Percentiles rank a stretch among this genome's conserved stretches.
Conservation (phyloP, 2,888 invertebrate species). For the Atrina japonica region DNA sequence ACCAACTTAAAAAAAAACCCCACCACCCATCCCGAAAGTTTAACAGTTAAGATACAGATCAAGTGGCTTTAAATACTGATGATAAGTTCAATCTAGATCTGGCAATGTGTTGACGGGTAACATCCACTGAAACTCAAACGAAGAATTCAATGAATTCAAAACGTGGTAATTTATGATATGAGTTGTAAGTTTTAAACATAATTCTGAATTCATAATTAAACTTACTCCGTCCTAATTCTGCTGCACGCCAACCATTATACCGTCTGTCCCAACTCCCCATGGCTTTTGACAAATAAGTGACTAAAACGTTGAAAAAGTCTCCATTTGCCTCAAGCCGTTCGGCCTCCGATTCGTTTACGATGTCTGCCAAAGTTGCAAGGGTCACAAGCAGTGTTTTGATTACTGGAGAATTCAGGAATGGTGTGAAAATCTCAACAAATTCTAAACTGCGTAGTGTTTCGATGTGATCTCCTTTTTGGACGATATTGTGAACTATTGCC, state of each 20-base stretch:
- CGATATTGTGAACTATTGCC: slow-evolving; percentile 46
- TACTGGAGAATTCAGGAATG: slow-evolving; percentile 47
- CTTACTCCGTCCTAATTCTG: slow-evolving; percentile 52
- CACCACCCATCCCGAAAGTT: too few relatives aligned
- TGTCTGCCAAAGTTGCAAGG: slow-evolving; percentile 56
- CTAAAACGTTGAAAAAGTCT: slow-evolving; percentile 46
- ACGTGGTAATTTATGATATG: too few relatives aligned
- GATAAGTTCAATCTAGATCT: too few relatives aligned
- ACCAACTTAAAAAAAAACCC: too few relatives aligned
- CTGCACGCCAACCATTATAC: slow-evolving; percentile 49
- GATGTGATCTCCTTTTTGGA: slow-evolving; percentile 32
- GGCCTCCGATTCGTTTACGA: slow-evolving; percentile 61
- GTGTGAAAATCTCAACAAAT: slow-evolving; percentile 43
- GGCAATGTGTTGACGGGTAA: too few relatives aligned
- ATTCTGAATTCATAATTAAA: too few relatives aligned
- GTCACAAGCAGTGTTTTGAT: slow-evolving; percentile 47
- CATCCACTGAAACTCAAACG: too few relatives aligned
- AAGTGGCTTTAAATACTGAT: too few relatives aligned
- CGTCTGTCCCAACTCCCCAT: slow-evolving; percentile 23
- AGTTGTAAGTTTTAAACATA: too few relatives aligned
- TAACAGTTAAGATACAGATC: too few relatives aligned
- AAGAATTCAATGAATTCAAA: too few relatives aligned
- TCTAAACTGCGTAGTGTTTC: slow-evolving; percentile 32
- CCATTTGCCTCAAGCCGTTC: slow-evolving; percentile 49
- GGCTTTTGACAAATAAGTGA: slow-evolving; percentile 41